phyloP scores from a whole-genome alignment of 2,888 invertebrate species.

The Drosophila greeni region DNA sequence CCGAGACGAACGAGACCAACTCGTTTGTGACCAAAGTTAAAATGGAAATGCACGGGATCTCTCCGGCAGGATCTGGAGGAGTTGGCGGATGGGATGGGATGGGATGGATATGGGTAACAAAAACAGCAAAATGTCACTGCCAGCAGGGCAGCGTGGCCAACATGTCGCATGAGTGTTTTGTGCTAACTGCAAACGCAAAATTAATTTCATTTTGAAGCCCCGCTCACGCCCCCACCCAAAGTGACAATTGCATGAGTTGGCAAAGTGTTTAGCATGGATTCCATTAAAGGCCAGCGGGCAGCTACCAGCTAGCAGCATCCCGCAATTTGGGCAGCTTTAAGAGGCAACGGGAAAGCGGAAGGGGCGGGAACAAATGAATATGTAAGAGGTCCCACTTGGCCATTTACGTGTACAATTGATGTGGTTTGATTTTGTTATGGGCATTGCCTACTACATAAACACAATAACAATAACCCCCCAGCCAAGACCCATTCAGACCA shows the following conservation, averaged over 20 bases:
- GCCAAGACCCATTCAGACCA: slow-evolving; percentile 25
- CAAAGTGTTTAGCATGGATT: slow-evolving; percentile 66
- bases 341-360: neutral
- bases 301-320: slow-evolving; percentile 23
- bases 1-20: slow-evolving; percentile 60
- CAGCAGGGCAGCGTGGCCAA: slow-evolving; percentile 45
- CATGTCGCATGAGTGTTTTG: slow-evolving; percentile 66
- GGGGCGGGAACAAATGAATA: slow-evolving; percentile 61
- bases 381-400: slow-evolving; percentile 74
- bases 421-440: slow-evolving; percentile 73
- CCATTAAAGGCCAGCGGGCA: slow-evolving; percentile 55
- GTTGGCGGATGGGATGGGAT: neutral
- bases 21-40: slow-evolving; percentile 72
- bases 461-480: slow-evolving; percentile 50
- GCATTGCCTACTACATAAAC: slow-evolving; percentile 66
- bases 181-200: slow-evolving; percentile 66
- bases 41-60: slow-evolving; percentile 54
- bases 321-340: slow-evolving; percentile 53
- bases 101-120: slow-evolving; percentile 34
- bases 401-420: slow-evolving; percentile 74
- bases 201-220: slow-evolving; percentile 63
- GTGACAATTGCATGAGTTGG: slow-evolving; percentile 63
- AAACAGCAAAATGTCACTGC: slow-evolving; percentile 55
- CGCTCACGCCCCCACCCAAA: slow-evolving; percentile 27
- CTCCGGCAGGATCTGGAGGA: neutral